Evolutionary conservation across 2,888 invertebrate genomes (phyloP), one percentile per base, ranked within the genome.

Genomic region (Salticus scenicus): DNA sequence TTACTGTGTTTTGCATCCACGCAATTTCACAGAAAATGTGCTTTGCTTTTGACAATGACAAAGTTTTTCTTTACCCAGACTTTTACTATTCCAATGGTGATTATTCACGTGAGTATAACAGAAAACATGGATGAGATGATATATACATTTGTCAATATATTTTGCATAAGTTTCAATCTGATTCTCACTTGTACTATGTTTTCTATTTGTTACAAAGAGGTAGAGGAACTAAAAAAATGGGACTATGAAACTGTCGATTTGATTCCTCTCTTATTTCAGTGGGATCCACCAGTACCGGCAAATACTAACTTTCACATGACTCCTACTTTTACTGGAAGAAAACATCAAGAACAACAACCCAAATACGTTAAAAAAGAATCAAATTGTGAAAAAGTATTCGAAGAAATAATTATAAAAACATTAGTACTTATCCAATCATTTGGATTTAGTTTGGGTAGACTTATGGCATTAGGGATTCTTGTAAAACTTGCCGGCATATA

Each of bases 401-500:
- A 85, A 27, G 20, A 24, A 10, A 17, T 14, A 1, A 20, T 75
- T 30, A 24, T 79, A 20, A 41, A 67, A 74, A 30, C 63, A 0
- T 8, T 85, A 7, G 69, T 85, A 1, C 17, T 78, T 20, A 47
- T 79, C 20, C 84, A 85, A 24, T 70, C 79, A n/a, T 85, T 79
- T 14, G 31, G 74, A n/a, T 85, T 85, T 41, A 79, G 73, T 4
- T 79, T 79, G n/a, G 84, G 84, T 0, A 77, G 84, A 24, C 70
- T 85, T 31, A 37, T 85, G 63, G 84, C 84, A 10, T 37, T 85
- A n/a, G 84, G 84, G 12, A 85, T 85, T 33, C 70, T 85, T 51
- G 27, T 85, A 24, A 85, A 79, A 30, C 33, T 85, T 30, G 84
- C 84, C 4, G 84, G 84, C 8, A 71, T 85, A 31, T 85, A 85